Percentiles rank a stretch among this genome's conserved stretches.
These are phyloP conservation scores for Chrysocyon brachyurus DNA, from an alignment of 2,797 vertebrate genomes.

Conservation along the genomic window DNA sequence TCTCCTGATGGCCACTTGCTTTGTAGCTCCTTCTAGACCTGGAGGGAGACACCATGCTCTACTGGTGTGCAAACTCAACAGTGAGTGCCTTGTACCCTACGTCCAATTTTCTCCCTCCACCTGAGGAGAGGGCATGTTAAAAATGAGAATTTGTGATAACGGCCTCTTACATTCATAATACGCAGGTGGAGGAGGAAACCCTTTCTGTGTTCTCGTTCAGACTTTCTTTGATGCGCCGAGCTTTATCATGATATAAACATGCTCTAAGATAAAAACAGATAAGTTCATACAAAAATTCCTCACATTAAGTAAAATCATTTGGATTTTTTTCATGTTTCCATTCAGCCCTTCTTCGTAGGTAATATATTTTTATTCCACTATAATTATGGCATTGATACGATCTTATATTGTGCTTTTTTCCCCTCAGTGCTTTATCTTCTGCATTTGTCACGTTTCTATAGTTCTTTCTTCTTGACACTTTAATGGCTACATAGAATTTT, in stretches of 20 bases:
- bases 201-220: neutral
- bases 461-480: slow-evolving; percentile 43
- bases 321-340: neutral
- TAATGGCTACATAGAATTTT: slow-evolving; percentile 44
- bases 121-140: neutral
- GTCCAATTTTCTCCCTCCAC: neutral
- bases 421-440: neutral
- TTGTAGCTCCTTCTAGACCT: neutral
- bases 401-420: neutral
- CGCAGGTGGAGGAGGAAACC: neutral
- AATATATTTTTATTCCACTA: slow-evolving; percentile 35
- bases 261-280: neutral
- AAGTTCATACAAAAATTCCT: neutral
- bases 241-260: neutral
- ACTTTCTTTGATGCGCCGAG: slow-evolving; percentile 5
- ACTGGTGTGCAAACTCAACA: neutral
- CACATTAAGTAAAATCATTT: neutral
- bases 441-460: neutral
- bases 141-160: neutral
- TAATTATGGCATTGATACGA: neutral
- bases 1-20: neutral
- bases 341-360: neutral
- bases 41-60: neutral
- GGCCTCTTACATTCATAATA: neutral
- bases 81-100: neutral